Evolutionary conservation across 35 echinoderm and acorn worm genomes (phyloP), one percentile per base, ranked within the genome.

Genomic region (Hemicentrotus pulcherrimus): DNA sequence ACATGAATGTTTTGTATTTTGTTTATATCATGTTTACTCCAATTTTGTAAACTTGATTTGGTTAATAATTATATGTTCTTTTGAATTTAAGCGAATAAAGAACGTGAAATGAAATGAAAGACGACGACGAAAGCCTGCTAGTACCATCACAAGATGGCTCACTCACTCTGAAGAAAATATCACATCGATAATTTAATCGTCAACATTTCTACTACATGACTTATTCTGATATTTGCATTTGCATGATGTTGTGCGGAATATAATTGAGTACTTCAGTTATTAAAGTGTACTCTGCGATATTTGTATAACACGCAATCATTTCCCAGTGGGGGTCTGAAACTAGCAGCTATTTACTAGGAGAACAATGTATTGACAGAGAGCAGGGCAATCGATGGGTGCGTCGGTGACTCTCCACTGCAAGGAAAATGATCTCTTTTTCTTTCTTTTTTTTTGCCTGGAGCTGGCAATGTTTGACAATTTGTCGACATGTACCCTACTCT

Each of bases 241-340:
- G 22, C 61, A 70, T 28, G 61, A 70, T n/a, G 65, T 28, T 78
- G 65, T 28, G 28, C 65, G 28, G 65, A 78, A 78, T 28, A n/a
- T 90, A 90, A 90, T 90, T 9, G 88, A 90, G 31, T 90, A 47
- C 88, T 90, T 90, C 88, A 90, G 88, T 47, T 90, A 90, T 90
- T 47, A 90, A 90, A 90, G 88, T 33, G 31, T 47, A 90, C 88
- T 90, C 88, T 18, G 32, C 24, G 88, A 4, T 90, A 31, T 90
- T 90, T 90, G 88, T 33, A 10, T 5, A 90, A 47, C 32, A 33
- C 88, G 46, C 88, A 78, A 78, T 78, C 65, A 78, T 78, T 22
- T 78, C 65, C 65, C 65, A 78, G 22, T 32, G 88, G 46, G 45
- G 88, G 32, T 33, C 88, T 90, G 88, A 90, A 90, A 90, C 46